Conservation (phyloP, 1,140 invertebrate species). For the Calliphora vicina region DNA sequence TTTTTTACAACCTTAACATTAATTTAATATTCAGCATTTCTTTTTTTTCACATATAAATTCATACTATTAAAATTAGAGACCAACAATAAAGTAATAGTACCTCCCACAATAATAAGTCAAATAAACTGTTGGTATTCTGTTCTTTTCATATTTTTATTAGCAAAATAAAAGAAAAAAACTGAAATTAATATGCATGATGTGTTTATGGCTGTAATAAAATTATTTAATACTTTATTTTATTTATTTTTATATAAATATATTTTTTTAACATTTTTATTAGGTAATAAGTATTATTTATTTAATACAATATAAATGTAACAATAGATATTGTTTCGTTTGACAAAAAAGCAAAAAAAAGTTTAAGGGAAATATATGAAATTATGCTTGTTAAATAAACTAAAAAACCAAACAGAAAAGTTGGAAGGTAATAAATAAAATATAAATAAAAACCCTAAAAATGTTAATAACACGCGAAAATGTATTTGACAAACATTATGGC, state of each 20-base stretch:
- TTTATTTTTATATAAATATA: slow-evolving; percentile 19
- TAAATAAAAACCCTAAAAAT: slow-evolving; percentile 35
- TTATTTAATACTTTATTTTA: slow-evolving; percentile 20
- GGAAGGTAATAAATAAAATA: slow-evolving; percentile 24
- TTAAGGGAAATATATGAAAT: neutral
- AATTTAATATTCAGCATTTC: neutral
- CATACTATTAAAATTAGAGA: neutral
- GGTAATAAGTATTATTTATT: slow-evolving; percentile 4
- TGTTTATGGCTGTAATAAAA: slow-evolving; percentile 32
- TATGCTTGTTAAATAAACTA: neutral
- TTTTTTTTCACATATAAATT: neutral
- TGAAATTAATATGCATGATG: slow-evolving; percentile 28
- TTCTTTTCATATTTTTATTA: slow-evolving; percentile 9
- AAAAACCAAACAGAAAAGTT: slow-evolving; percentile 1
- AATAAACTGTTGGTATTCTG: neutral
- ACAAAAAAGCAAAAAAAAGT: too few relatives aligned
- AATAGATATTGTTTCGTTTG: neutral
- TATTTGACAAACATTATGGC: slow-evolving; percentile 29
- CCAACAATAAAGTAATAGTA: neutral
- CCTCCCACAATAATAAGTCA: neutral
- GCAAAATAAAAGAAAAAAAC: neutral
- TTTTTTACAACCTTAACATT: neutral
- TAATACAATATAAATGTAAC: slow-evolving; percentile 18
- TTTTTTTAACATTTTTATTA: neutral
- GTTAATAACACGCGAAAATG: slow-evolving; percentile 28